Conservation (phyloP, 2,113 vertebrate genomes). For the Manacus vitellinus region DNA sequence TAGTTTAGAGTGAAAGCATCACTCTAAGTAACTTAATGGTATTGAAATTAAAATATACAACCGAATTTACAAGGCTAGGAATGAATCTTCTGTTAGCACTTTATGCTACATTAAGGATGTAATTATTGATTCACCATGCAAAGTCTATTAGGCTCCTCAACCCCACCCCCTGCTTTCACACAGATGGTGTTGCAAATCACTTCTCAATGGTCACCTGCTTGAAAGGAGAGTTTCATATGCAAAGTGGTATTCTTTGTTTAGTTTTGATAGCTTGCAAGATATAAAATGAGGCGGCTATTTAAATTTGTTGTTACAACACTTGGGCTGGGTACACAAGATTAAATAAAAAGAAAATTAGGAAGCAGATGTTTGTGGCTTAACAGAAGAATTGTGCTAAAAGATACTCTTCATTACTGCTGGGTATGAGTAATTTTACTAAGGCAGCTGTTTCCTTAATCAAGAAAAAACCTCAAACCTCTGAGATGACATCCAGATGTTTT, state of each 20-base stretch:
- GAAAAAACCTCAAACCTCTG: background rate
- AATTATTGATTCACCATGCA: conserved; percentile 62
- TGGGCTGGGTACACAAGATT: conserved; percentile 47
- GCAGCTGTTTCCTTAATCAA: conserved; percentile 64
- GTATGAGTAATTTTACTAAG: conserved; percentile 57
- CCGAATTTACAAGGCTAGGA: conserved; percentile 52
- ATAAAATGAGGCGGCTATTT: conserved; percentile 50
- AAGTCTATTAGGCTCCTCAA: conserved; percentile 52
- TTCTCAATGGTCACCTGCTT: conserved; percentile 49
- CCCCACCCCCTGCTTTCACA: background rate
- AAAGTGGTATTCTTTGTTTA: conserved; percentile 59
- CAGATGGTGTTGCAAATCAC: conserved; percentile 55
- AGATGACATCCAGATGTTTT: conserved; percentile 49
- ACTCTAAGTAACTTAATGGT: conserved; percentile 47
- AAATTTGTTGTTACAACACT: conserved; percentile 51
- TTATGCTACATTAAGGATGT: conserved; percentile 49
- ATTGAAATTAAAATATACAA: conserved; percentile 53
- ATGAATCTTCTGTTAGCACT: conserved; percentile 53
- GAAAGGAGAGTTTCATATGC: conserved; percentile 61
- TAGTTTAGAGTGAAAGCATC: conserved; percentile 42
- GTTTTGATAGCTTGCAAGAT: conserved; percentile 40
- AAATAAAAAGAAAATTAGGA: conserved; percentile 67
- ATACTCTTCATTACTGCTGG: conserved; percentile 53
- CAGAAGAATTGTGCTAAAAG: conserved; percentile 63
- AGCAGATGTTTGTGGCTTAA: conserved; percentile 71